A percentile compares a stretch with the other conserved stretches of the same genome.
phyloP scores from a whole-genome alignment of 1,140 invertebrate species.

The Nymphalis io region DNA sequence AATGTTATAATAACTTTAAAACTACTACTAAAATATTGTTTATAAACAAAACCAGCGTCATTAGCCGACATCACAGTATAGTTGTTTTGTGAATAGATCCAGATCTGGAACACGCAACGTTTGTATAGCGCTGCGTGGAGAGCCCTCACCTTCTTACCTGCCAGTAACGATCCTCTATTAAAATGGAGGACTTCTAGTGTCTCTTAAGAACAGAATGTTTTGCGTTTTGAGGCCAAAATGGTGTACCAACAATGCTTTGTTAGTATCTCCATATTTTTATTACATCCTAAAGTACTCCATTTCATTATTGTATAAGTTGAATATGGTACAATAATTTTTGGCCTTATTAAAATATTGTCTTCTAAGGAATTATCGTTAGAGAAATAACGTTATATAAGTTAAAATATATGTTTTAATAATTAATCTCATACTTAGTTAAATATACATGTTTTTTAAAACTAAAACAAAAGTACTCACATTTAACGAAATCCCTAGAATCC shows the following conservation, averaged over 20 bases:
- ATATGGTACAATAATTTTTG: neutral
- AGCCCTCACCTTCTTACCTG: slow-evolving; percentile 17
- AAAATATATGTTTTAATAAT: too few species aligned
- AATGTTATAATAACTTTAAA: neutral
- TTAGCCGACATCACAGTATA: neutral
- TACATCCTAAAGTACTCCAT: neutral
- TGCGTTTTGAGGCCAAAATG: slow-evolving; percentile 14
- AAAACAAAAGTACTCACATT: too few species aligned
- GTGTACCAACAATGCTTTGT: slow-evolving; percentile 12
- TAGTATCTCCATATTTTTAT: neutral
- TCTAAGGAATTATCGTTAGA: too few species aligned
- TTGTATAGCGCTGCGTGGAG: slow-evolving; percentile 8
- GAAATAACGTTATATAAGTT: too few species aligned
- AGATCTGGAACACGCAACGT: slow-evolving; percentile 16
- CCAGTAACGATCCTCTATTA: slow-evolving; percentile 20
- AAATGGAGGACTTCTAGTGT: slow-evolving; percentile 13
- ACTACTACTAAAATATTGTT: neutral
- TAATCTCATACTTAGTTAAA: too few species aligned
- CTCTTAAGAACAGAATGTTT: slow-evolving; percentile 16
- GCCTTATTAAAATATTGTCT: too few species aligned
- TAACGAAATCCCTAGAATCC: too few species aligned
- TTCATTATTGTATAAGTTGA: neutral
- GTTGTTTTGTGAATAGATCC: slow-evolving; percentile 10
- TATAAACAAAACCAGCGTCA: neutral
- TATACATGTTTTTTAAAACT: too few species aligned